phyloP scores from a whole-genome alignment of 1,140 invertebrate species.

The Anthonomus grandis region DNA sequence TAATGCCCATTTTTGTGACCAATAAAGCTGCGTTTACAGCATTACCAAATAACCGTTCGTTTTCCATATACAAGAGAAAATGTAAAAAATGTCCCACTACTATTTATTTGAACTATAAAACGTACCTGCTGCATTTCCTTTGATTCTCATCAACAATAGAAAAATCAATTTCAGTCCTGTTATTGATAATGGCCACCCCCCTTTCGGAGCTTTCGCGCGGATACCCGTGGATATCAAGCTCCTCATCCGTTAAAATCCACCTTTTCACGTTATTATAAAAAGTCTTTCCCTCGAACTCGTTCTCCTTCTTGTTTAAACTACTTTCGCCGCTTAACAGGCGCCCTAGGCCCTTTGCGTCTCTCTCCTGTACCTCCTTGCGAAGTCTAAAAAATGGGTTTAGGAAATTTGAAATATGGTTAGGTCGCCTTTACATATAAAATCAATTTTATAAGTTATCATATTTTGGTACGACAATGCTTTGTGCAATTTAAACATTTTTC shows the following conservation, averaged over 20 bases:
- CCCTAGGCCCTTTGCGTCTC: conserved; percentile 42
- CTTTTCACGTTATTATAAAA: conserved; percentile 55
- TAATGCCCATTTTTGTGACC: too few species aligned
- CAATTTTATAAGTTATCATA: too few species aligned
- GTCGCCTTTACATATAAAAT: too few species aligned
- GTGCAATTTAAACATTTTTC: too few species aligned
- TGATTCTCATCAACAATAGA: conserved; percentile 62
- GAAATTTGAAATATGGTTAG: too few species aligned
- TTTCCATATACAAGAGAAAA: too few species aligned
- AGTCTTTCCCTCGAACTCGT: conserved; percentile 51
- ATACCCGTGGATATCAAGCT: conserved; percentile 81
- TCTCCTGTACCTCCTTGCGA: conserved; percentile 58
- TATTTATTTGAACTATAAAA: too few species aligned
- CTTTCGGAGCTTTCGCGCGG: conserved; percentile 65
- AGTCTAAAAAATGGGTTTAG: conserved; percentile 46
- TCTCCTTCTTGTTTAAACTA: conserved; percentile 33
- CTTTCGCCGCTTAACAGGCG: conserved; percentile 37
- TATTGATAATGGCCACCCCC: conserved; percentile 60
- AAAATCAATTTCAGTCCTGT: conserved; percentile 56
- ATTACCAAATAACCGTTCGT: too few species aligned
- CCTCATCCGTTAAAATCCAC: conserved; percentile 66
- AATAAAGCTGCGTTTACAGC: too few species aligned
- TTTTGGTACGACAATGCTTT: too few species aligned
- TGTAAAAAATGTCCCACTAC: too few species aligned
- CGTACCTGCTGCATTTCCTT: conserved; percentile 60